These are phyloP conservation scores for Peromyscus attwateri DNA, from an alignment of 2,797 vertebrate genomes.

Conservation along the genomic window DNA sequence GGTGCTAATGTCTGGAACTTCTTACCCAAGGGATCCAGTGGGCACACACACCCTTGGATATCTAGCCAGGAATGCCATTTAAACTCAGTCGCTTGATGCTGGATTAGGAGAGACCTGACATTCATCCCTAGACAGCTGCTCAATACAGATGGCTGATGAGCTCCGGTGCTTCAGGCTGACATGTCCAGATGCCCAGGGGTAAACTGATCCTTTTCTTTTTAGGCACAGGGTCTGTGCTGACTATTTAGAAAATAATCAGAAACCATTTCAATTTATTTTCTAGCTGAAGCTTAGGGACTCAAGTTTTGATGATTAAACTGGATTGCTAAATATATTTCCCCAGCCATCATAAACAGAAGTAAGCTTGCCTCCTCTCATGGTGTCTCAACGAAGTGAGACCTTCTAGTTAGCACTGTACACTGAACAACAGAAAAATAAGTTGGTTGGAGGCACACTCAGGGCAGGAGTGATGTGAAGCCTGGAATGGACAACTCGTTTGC, in stretches of 20 bases:
- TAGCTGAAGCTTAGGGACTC: not conserved
- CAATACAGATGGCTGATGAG: constrained; percentile 72
- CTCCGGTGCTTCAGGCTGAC: constrained; percentile 53
- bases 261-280: constrained; percentile 51
- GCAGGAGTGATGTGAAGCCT: not conserved
- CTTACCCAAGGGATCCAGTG: not conserved
- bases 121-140: constrained; percentile 73
- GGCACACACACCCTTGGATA: rapidly evolving
- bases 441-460: not conserved
- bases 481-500: not conserved
- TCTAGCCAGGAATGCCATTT: constrained; percentile 67
- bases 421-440: not conserved
- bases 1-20: not conserved
- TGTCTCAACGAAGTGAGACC: not conserved
- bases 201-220: constrained; percentile 58
- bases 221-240: not conserved
- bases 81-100: constrained; percentile 40
- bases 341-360: not conserved
- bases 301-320: constrained; percentile 39
- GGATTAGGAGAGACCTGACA: constrained; percentile 70
- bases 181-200: constrained; percentile 45
- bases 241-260: constrained; percentile 60
- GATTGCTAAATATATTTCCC: constrained; percentile 16
- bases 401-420: not conserved
- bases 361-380: not conserved